Percentiles rank a stretch among this genome's conserved stretches.
Conservation (phyloP, 53 echinoderm and acorn worm genomes). For the Astropecten irregularis region DNA sequence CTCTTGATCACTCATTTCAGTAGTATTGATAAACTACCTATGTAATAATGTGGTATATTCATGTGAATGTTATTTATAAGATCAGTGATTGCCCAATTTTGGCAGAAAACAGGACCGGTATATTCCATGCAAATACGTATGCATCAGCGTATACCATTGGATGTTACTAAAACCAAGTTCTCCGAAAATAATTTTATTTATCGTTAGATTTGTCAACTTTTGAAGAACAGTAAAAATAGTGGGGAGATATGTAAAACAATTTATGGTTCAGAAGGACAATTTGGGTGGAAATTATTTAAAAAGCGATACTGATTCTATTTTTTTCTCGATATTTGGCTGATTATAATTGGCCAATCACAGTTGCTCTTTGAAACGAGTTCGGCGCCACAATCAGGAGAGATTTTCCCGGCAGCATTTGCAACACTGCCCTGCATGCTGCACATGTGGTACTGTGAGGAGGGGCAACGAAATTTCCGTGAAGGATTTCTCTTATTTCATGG, state of each 20-base stretch:
- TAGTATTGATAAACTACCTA: too few species aligned
- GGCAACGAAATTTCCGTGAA: background rate
- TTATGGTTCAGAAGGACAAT: too few species aligned
- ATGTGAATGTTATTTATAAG: too few species aligned
- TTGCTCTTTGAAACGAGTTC: background rate
- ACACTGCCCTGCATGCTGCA: background rate
- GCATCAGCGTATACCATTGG: slow-evolving; percentile 11
- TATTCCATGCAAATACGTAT: slow-evolving; percentile 22
- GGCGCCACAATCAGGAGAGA: slow-evolving; percentile 8
- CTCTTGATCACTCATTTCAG: too few species aligned
- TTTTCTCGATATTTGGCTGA: background rate
- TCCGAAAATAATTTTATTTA: background rate
- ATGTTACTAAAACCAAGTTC: background rate
- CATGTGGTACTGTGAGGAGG: background rate
- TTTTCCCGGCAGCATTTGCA: slow-evolving; percentile 54
- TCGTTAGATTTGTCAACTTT: background rate
- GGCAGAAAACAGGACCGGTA: background rate
- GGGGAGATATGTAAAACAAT: too few species aligned
- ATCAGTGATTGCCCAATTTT: background rate
- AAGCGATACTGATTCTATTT: background rate
- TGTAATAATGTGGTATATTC: too few species aligned
- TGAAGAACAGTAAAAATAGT: too few species aligned
- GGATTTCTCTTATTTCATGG: background rate
- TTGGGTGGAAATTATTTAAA: background rate
- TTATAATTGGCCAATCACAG: slow-evolving; percentile 21